Base-by-base conservation (phyloP, 2,113 vertebrate species). In the Sylvietta virens region DNA sequence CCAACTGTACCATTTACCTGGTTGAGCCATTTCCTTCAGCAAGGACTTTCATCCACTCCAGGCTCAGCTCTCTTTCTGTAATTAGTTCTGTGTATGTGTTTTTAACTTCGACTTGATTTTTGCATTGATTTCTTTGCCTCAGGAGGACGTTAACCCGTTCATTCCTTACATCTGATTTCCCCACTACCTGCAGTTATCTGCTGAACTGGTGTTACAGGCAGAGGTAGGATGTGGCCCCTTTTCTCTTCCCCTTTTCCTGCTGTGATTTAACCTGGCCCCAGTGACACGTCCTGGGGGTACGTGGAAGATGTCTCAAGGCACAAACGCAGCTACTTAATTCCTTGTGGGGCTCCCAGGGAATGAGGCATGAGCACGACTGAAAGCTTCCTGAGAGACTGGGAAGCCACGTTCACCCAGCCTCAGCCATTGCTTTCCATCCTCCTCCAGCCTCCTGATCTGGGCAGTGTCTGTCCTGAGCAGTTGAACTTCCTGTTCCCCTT, bases 1-100 rank as follows among this genome's bases (percentile, higher is more conserved):
- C 94, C 79, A 96, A 71, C 58, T 51, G 56, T 79, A 90, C 72
- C 48, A 1, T 93, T 92, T 93, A 93, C 92, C 85, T 92, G 82
- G 13, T 53, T 84, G 90, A 90, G 90, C 92, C 37, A 42, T 91
- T 94, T 85, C 91, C 62, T 91, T 87, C 45, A 86, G 26, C 92
- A 64, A 78, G 84, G 76, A 54, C 71, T 92, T 87, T 35, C 81
- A 69, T 13, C 47, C 71, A 76, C 66, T 50, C 35, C 60, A 58
- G 71, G 85, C 81, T 82, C 30, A 65, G 78, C 27, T 69, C 71
- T 58, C 58, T 40, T 67, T 54, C 88, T 73, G 66, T 90, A 91
- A 88, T 95, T 83, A 94, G 88, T 54, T 71, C 71, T 62, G 3
- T 13, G 13, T 7, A 22, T 18, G 72, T 60, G 74, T 80, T 95